Evolutionary conservation across 2,888 invertebrate species (phyloP).

Genomic region (Sympetrum striolatum): DNA sequence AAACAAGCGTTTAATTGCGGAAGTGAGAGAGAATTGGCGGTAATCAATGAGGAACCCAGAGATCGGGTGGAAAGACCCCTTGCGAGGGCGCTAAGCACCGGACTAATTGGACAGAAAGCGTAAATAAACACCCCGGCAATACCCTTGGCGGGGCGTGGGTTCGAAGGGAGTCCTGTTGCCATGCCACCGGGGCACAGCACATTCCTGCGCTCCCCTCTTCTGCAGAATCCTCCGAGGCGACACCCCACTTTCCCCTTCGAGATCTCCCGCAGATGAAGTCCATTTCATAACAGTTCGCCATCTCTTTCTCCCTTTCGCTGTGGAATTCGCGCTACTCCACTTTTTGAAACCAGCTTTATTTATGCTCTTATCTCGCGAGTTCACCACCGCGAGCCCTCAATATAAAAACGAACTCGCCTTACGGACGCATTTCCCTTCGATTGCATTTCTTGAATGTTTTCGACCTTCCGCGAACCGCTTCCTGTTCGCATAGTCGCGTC

Average conservation of each 20-base stretch:
- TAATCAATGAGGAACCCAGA: background rate
- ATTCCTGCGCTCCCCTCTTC: background rate
- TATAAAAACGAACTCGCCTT: no score
- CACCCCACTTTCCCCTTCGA: background rate
- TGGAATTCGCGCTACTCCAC: background rate
- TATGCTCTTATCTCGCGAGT: no score
- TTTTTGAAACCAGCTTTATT: background rate
- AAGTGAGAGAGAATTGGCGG: background rate
- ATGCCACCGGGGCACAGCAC: background rate
- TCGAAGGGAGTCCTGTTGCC: background rate
- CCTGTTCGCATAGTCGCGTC: no score
- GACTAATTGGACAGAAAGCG: background rate
- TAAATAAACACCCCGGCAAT: background rate
- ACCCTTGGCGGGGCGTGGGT: background rate
- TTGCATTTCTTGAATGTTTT: no score
- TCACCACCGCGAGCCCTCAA: no score
- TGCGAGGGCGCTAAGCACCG: background rate
- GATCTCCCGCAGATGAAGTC: background rate
- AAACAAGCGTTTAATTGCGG: background rate
- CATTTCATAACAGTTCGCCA: background rate
- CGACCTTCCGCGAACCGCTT: no score
- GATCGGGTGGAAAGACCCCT: background rate
- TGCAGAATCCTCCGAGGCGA: background rate
- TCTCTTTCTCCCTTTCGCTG: background rate
- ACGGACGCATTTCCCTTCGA: no score